Evolutionary conservation across 2,113 vertebrate genomes (phyloP), one percentile per base, ranked within the genome.

Genomic region (Poecile atricapillus): DNA sequence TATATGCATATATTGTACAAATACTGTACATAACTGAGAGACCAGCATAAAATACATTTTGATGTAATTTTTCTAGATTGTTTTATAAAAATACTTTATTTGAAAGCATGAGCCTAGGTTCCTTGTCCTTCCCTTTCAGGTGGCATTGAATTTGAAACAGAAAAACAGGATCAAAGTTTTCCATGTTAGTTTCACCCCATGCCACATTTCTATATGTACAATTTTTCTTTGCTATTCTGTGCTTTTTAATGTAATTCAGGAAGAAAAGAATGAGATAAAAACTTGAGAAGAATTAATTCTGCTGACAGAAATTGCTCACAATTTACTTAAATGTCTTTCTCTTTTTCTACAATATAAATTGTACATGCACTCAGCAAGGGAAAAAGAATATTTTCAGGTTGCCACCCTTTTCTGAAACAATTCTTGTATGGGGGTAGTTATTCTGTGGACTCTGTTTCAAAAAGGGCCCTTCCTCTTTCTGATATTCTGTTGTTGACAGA

Each of bases 171-270:
- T 27, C 9, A 53, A 76, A 39, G 0, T 10, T 74, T 87, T 33
- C 27, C 4, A 7, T 31, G 11, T 21, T 62, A 39, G 1, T 22
- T 73, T 60, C 5, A 7, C 1, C 9, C 23, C 9, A 13, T 13
- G 4, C 2, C 7, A n/a, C 2, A 1, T 33, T 44, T 71, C 13
- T 46, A 5, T 24, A 46, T 14, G 4, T 37, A 16, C 4, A 6
- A 8, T 41, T 9, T 33, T 31, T 15, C 55, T 21, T 67, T 69
- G 2, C 1, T 64, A 11, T 55, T 87, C 15, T 60, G 35, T 52
- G 4, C 0, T 60, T 60, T 87, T 59, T 5, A 64, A 28, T 41
- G 13, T 67, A 70, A 71, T 64, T 58, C 7, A 30, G 33, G 13
- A 68, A 65, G 24, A 70, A 56, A 78, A 70, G 2, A 55, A n/a